Conservation (phyloP, 2,113 vertebrate genomes). For the Triplophysa tibetana region DNA sequence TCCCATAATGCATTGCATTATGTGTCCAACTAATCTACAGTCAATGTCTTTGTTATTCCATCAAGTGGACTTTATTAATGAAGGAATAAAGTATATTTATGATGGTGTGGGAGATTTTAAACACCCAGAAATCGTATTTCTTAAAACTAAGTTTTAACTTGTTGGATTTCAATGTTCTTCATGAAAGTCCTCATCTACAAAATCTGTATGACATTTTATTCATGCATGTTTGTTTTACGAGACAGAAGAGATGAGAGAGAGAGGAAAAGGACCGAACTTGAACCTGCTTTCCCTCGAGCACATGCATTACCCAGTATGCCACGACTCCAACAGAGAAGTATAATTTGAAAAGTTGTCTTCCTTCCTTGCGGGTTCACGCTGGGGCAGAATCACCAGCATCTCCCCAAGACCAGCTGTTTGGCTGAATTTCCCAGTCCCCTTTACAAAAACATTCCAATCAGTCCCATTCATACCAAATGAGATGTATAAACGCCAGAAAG, state of each 20-base stretch:
- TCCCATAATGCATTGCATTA: no score
- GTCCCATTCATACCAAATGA: constrained; percentile 19
- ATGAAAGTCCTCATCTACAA: not conserved
- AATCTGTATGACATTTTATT: not conserved
- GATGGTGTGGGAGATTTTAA: no score
- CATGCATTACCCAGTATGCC: not conserved
- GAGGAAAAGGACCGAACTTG: not conserved
- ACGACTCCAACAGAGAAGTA: constrained; percentile 24
- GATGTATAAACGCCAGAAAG: not conserved
- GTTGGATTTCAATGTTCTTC: not conserved
- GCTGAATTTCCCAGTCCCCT: constrained; percentile 24
- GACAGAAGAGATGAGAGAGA: not conserved
- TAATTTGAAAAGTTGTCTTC: constrained; percentile 5
- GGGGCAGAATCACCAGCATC: constrained; percentile 14
- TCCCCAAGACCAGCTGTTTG: constrained; percentile 36
- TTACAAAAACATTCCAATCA: constrained; percentile 12
- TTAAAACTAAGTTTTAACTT: not conserved
- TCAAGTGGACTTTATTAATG: no score
- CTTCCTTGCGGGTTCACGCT: constrained; percentile 18
- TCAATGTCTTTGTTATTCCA: no score
- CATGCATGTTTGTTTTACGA: not conserved
- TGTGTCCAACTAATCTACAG: no score
- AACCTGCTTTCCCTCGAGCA: not conserved
- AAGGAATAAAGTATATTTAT: no score
- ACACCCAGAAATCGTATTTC: no score